Conservation (phyloP, 2,888 invertebrate genomes). For the Hemaris fuciformis region DNA sequence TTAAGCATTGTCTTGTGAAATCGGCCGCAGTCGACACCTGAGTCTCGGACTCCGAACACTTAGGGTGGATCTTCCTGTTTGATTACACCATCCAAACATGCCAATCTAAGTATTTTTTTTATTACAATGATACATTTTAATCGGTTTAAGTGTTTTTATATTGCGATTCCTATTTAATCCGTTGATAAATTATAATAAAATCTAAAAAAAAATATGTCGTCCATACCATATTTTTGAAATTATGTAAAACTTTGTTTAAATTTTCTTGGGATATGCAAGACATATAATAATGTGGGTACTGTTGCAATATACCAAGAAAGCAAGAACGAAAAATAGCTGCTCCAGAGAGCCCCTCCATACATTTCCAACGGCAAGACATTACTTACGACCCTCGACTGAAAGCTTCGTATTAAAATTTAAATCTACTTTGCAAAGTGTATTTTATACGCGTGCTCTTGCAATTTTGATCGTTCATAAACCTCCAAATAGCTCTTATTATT, state of each 20-base stretch:
- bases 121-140: not conserved
- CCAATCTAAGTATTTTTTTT: not conserved
- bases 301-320: slow-evolving; percentile 19
- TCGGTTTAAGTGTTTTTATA: not conserved
- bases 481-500: slow-evolving; percentile 76
- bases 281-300: not conserved
- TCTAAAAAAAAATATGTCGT: too few relatives aligned
- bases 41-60: slow-evolving; percentile 58
- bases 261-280: not conserved
- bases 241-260: too few relatives aligned
- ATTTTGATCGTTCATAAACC: slow-evolving; percentile 81
- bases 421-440: slow-evolving; percentile 82
- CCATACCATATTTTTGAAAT: too few relatives aligned
- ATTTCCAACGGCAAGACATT: slow-evolving; percentile 73
- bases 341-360: slow-evolving; percentile 57
- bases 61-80: slow-evolving; percentile 59
- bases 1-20: slow-evolving; percentile 82
- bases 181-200: too few relatives aligned
- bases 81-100: not conserved
- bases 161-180: too few relatives aligned
- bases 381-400: slow-evolving; percentile 77
- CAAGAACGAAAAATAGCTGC: slow-evolving; percentile 27
- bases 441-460: slow-evolving; percentile 80
- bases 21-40: slow-evolving; percentile 81
- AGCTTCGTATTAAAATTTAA: slow-evolving; percentile 82